A percentile compares a stretch with the other conserved stretches of the same genome.
These are phyloP conservation scores for Mareca strepera DNA, from an alignment of 2,797 vertebrate species.

Conservation along the genomic window DNA sequence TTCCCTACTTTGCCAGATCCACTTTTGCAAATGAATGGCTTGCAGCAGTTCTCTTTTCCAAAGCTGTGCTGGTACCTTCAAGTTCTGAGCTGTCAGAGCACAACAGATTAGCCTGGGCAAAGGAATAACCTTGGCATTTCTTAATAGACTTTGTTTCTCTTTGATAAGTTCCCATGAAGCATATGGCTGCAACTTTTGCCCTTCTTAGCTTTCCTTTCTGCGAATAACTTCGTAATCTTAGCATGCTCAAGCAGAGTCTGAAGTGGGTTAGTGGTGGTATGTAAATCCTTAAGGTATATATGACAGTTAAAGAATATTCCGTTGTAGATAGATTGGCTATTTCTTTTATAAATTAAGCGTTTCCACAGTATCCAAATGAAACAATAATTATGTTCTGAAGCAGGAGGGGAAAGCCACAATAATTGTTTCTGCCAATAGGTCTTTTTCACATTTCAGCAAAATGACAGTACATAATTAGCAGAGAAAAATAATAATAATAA, in stretches of 20 bases:
- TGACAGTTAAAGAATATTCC: conserved; percentile 2
- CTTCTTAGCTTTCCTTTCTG: background rate
- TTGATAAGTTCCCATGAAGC: conserved; percentile 18
- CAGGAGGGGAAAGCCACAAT: background rate
- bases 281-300: conserved; percentile 45
- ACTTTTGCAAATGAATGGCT: conserved; percentile 4
- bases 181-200: background rate
- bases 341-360: conserved; percentile 68
- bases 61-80: background rate
- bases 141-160: background rate
- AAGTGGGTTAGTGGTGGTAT: background rate
- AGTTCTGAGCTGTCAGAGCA: conserved; percentile 12
- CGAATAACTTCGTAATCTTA: background rate
- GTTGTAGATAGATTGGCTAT: conserved; percentile 22
- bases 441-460: background rate
- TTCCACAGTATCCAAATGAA: conserved; percentile 53
- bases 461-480: background rate
- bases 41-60: background rate
- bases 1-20: background rate
- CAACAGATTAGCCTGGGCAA: conserved; percentile 2
- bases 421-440: conserved; percentile 40
- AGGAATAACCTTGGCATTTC: background rate
- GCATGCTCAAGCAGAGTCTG: background rate
- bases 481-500: background rate
- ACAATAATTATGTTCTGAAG: conserved; percentile 39